Evolutionary conservation across 2,113 vertebrate species (phyloP).

Genomic region (Bungarus multicinctus): DNA sequence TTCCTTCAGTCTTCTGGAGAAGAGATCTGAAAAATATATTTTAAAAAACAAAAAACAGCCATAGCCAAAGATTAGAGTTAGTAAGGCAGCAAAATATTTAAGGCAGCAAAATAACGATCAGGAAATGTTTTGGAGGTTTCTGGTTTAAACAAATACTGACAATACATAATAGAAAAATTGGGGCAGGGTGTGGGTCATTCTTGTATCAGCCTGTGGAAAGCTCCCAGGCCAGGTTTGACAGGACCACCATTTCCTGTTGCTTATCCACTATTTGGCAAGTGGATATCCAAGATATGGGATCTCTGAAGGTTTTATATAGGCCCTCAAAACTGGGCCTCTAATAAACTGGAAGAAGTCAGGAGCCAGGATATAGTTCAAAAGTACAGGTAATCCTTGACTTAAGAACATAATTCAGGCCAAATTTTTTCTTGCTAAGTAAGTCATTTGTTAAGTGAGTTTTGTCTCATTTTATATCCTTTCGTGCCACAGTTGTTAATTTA

Average conservation of each 20-base stretch:
- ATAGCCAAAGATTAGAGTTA: not conserved
- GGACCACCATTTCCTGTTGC: not conserved
- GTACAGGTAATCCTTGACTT: not conserved
- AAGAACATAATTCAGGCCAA: not conserved
- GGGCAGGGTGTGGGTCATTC: not conserved
- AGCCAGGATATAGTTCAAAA: not conserved
- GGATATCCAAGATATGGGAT: not conserved
- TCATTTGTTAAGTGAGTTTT: not conserved
- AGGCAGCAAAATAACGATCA: not conserved
- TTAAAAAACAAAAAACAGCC: not conserved
- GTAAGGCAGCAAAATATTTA: not conserved
- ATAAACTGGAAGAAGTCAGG: not conserved
- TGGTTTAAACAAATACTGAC: not conserved
- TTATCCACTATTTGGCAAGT: not conserved
- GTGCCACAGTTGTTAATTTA: not conserved
- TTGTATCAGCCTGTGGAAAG: not conserved
- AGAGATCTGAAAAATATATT: not conserved
- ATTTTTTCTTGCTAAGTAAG: not conserved
- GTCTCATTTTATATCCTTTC: not conserved
- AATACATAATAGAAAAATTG: not conserved
- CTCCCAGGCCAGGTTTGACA: not conserved
- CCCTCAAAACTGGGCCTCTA: not conserved
- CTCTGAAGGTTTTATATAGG: not conserved
- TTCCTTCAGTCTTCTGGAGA: not conserved
- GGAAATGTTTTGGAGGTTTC: not conserved